phyloP scores from a whole-genome alignment of 2,888 invertebrate genomes.

The Trilocha varians region DNA sequence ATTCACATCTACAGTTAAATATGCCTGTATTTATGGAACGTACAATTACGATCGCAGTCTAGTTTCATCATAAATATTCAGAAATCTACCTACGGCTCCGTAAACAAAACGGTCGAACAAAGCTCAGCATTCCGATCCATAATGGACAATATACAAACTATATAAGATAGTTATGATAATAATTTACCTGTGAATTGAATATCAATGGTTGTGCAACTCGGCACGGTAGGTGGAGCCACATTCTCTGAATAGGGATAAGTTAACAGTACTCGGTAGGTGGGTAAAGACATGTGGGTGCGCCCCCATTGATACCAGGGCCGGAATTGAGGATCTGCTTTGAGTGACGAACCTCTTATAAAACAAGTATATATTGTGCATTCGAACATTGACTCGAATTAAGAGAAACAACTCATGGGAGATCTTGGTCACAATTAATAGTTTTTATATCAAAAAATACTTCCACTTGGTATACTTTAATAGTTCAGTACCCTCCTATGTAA shows the following conservation, averaged over 20 bases:
- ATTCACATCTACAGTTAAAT: no score
- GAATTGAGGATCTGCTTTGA: neutral
- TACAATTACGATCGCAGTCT: neutral
- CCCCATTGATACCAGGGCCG: conserved; percentile 22
- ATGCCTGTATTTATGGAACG: neutral
- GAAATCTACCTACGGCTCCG: neutral
- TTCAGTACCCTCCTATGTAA: no score
- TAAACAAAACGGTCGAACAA: neutral
- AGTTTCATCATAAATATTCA: neutral
- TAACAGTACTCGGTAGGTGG: conserved; percentile 27
- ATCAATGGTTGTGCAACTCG: conserved; percentile 39
- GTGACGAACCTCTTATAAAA: neutral
- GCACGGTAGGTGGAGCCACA: conserved; percentile 42
- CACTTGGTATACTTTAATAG: no score
- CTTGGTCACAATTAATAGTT: no score
- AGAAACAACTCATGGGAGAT: no score
- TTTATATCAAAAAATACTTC: no score
- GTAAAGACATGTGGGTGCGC: conserved; percentile 43
- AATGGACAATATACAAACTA: neutral
- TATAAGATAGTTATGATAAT: conserved; percentile 3
- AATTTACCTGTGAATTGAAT: conserved; percentile 36
- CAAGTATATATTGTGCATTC: neutral
- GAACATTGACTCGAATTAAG: no score
- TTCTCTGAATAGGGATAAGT: conserved; percentile 40
- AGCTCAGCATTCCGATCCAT: neutral